These are phyloP conservation scores for Limnodromus scolopaceus DNA, from an alignment of 2,797 vertebrate genomes.

Conservation along the genomic window DNA sequence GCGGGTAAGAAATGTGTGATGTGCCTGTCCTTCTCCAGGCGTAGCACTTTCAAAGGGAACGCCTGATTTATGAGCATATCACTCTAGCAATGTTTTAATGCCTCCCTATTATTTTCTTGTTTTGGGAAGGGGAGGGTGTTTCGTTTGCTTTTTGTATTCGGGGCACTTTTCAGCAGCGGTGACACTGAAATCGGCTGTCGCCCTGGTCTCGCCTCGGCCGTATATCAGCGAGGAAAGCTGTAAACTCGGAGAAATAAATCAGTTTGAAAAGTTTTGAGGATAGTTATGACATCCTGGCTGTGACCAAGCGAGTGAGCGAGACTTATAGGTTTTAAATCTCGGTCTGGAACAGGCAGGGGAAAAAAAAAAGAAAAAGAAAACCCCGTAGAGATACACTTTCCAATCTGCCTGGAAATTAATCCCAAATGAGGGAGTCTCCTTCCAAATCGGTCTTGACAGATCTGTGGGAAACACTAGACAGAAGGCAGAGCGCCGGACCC, in stretches of 20 bases:
- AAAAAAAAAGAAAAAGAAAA: background rate
- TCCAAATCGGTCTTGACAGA: constrained; percentile 51
- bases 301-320: background rate
- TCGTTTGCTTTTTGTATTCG: background rate
- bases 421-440: constrained; percentile 48
- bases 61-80: background rate
- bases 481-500: background rate
- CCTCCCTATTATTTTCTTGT: background rate
- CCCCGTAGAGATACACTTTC: background rate
- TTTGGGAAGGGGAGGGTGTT: background rate
- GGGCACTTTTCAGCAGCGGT: background rate
- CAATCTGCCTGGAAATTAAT: constrained; percentile 57
- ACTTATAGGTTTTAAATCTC: background rate
- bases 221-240: background rate
- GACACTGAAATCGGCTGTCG: background rate
- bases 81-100: background rate
- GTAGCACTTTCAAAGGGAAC: background rate
- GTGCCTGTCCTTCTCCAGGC: background rate
- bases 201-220: background rate
- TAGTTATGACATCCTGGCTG: background rate
- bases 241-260: background rate
- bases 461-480: constrained; percentile 47
- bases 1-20: background rate
- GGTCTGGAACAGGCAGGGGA: background rate
- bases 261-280: background rate